These are phyloP conservation scores for Heliconius sara DNA, from an alignment of 2,888 invertebrate species.

Conservation along the genomic window DNA sequence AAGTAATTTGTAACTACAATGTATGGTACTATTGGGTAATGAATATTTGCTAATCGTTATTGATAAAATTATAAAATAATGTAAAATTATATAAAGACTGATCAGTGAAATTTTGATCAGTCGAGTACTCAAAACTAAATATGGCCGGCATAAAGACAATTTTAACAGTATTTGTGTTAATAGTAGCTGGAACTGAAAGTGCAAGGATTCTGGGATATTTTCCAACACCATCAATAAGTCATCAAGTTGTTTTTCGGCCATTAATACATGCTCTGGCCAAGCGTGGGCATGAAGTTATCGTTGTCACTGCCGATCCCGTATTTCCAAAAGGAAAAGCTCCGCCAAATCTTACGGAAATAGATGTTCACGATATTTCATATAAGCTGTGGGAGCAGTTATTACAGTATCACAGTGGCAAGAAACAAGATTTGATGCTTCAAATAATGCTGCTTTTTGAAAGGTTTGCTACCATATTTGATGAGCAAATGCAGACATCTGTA, in stretches of 20 bases:
- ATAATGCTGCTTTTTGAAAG: conserved; percentile 23
- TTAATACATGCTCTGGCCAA: conserved; percentile 59
- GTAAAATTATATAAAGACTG: conserved; percentile 17
- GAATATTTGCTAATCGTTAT: conserved; percentile 15
- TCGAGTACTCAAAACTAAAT: conserved; percentile 25
- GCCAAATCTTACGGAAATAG: conserved; percentile 61
- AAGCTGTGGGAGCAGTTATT: conserved; percentile 49
- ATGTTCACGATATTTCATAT: conserved; percentile 62
- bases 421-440: conserved; percentile 42
- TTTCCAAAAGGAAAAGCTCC: conserved; percentile 57
- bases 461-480: conserved; percentile 44
- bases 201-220: conserved; percentile 63
- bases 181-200: conserved; percentile 25
- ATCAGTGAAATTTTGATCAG: conserved; percentile 6
- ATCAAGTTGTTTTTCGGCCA: conserved; percentile 53
- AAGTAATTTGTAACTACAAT: background rate
- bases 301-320: conserved; percentile 63
- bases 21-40: background rate
- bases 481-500: conserved; percentile 44
- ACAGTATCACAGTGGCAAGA: conserved; percentile 34
- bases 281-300: conserved; percentile 66
- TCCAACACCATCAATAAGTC: conserved; percentile 65
- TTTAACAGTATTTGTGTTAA: conserved; percentile 19
- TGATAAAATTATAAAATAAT: conserved; percentile 17
- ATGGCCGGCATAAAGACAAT: conserved; percentile 21